These are phyloP conservation scores for Scelioninae gen. 1 DNA, from an alignment of 2,888 invertebrate genomes.

Conservation along the genomic window DNA sequence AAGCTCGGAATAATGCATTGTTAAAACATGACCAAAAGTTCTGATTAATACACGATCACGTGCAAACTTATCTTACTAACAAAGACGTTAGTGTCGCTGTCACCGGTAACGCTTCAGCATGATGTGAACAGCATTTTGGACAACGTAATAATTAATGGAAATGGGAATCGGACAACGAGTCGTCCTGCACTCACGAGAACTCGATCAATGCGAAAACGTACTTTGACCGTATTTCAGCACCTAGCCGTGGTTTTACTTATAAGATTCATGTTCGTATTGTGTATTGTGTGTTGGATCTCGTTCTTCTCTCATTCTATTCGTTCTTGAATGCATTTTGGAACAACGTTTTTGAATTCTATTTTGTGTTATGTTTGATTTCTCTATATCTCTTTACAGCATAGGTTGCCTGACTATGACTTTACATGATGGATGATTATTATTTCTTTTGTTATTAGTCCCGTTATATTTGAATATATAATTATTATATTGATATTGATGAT, in stretches of 20 bases:
- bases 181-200: slow-evolving; percentile 63
- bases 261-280: slow-evolving; percentile 60
- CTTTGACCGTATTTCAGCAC: slow-evolving; percentile 65
- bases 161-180: slow-evolving; percentile 66
- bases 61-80: slow-evolving; percentile 58
- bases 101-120: slow-evolving; percentile 66
- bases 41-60: slow-evolving; percentile 51
- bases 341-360: slow-evolving; percentile 57
- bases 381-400: slow-evolving; percentile 74
- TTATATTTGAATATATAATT: slow-evolving; percentile 19
- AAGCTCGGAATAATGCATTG: slow-evolving; percentile 59
- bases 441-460: slow-evolving; percentile 39
- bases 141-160: slow-evolving; percentile 60
- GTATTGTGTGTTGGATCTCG: slow-evolving; percentile 72
- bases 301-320: slow-evolving; percentile 69
- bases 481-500: slow-evolving; percentile 12
- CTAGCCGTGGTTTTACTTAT: slow-evolving; percentile 63
- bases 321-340: slow-evolving; percentile 69
- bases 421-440: slow-evolving; percentile 61
- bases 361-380: slow-evolving; percentile 63
- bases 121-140: slow-evolving; percentile 70
- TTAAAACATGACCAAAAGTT: slow-evolving; percentile 53
- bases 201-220: slow-evolving; percentile 57
- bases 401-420: slow-evolving; percentile 76
- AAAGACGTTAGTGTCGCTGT: slow-evolving; percentile 55